These are phyloP conservation scores for Perca schrenkii DNA, from an alignment of 2,113 vertebrate genomes.

Conservation along the genomic window DNA sequence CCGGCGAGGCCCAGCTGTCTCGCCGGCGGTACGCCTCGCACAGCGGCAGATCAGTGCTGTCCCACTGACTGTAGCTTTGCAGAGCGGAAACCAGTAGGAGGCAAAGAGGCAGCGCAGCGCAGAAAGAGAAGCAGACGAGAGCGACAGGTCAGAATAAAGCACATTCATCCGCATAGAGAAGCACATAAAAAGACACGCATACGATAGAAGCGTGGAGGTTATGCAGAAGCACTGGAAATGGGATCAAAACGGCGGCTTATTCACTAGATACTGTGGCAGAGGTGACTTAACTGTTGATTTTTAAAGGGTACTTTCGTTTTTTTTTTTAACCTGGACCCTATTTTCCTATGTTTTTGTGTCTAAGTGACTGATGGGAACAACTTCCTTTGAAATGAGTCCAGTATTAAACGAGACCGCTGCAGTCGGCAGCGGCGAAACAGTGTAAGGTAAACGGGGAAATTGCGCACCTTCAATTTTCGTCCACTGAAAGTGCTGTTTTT, in stretches of 20 bases:
- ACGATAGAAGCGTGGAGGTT: conserved; percentile 49
- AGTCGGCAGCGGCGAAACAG: too few relatives aligned
- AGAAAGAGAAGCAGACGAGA: conserved; percentile 78
- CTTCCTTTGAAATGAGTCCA: too few relatives aligned
- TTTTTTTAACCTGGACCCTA: too few relatives aligned
- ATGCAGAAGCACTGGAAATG: conserved; percentile 56
- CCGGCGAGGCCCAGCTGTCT: conserved; percentile 87
- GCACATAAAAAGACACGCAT: conserved; percentile 28
- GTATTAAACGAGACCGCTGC: too few relatives aligned
- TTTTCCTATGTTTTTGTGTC: too few relatives aligned
- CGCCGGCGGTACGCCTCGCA: conserved; percentile 92
- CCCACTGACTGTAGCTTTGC: conserved; percentile 96
- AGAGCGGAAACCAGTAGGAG: conserved; percentile 83
- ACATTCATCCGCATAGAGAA: conserved; percentile 51
- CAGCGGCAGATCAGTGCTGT: conserved; percentile 92
- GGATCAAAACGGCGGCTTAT: neutral
- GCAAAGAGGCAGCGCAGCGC: conserved; percentile 73
- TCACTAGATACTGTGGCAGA: neutral
- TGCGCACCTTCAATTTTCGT: too few relatives aligned
- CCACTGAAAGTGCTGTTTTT: too few relatives aligned
- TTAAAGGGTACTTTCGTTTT: neutral
- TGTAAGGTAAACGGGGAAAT: fast-evolving
- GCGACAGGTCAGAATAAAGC: conserved; percentile 76
- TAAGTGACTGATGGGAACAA: too few relatives aligned
- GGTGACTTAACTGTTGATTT: conserved; percentile 27